phyloP scores from a whole-genome alignment of 1,140 invertebrate genomes.

The Dreissena polymorpha region DNA sequence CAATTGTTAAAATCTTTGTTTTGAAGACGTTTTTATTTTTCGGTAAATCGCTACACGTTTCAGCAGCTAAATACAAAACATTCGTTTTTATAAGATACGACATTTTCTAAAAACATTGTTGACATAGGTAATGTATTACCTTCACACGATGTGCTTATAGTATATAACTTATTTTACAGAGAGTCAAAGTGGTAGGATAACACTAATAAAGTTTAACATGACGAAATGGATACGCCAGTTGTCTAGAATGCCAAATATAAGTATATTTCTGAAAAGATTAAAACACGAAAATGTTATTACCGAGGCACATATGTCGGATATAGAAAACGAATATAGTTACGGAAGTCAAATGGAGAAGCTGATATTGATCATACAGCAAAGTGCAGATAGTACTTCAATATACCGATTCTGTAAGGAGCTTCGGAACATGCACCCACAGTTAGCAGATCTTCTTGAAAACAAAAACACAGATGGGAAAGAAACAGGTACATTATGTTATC shows the following conservation, averaged over 20 bases:
- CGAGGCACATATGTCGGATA: neutral
- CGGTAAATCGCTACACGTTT: neutral
- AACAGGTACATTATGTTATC: neutral
- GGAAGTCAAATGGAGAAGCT: slow-evolving; percentile 18
- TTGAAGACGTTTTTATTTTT: neutral
- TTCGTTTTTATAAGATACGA: neutral
- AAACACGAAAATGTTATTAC: neutral
- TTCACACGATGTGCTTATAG: neutral
- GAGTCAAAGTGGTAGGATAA: neutral
- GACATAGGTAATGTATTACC: neutral
- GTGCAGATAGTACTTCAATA: neutral
- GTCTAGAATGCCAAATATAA: neutral
- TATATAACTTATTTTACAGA: neutral
- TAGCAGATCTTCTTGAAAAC: slow-evolving; percentile 22
- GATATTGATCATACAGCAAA: slow-evolving; percentile 10
- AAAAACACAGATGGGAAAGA: slow-evolving; percentile 29
- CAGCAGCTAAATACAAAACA: neutral
- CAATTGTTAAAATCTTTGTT: neutral
- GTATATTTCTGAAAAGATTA: slow-evolving; percentile 3
- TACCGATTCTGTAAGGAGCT: slow-evolving; percentile 10
- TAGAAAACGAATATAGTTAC: slow-evolving; percentile 7
- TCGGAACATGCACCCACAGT: neutral
- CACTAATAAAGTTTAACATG: slow-evolving; percentile 5
- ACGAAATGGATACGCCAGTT: slow-evolving; percentile 6
- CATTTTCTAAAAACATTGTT: neutral